A percentile compares a stretch with the other conserved stretches of the same genome.
Evolutionary conservation across 2,888 invertebrate genomes (phyloP).

Genomic region (Argyra leucocephala): DNA sequence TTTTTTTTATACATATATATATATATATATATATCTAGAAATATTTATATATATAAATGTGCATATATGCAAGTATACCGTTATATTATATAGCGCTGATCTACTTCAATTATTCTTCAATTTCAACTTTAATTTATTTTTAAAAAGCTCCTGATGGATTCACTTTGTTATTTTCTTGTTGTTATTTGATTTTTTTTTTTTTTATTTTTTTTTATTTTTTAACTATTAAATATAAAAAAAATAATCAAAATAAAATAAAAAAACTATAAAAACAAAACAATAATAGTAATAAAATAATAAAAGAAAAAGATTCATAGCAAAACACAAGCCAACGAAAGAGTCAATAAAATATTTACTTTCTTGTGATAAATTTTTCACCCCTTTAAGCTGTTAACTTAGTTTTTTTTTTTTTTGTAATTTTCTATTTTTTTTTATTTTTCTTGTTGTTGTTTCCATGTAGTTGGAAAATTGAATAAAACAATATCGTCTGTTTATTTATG

Average conservation of each 20-base stretch:
- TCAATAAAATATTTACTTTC: background rate
- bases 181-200: background rate
- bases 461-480: background rate
- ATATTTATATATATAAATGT: too few species aligned
- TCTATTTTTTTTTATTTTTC: too few species aligned
- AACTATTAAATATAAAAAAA: background rate
- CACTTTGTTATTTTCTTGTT: background rate
- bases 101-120: background rate
- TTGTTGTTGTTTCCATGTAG: background rate
- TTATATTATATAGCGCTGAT: background rate
- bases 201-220: background rate
- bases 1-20: too few species aligned
- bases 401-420: too few species aligned
- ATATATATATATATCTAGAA: too few species aligned
- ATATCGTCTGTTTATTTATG: too few species aligned
- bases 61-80: background rate
- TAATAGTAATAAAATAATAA: too few species aligned
- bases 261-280: background rate
- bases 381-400: background rate
- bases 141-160: background rate
- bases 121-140: slow-evolving; percentile 6
- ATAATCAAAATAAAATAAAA: background rate
- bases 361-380: background rate
- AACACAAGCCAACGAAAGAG: background rate
- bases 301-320: too few species aligned